phyloP scores from a whole-genome alignment of 2,888 invertebrate species.

The Lasioglossum villosulum region DNA sequence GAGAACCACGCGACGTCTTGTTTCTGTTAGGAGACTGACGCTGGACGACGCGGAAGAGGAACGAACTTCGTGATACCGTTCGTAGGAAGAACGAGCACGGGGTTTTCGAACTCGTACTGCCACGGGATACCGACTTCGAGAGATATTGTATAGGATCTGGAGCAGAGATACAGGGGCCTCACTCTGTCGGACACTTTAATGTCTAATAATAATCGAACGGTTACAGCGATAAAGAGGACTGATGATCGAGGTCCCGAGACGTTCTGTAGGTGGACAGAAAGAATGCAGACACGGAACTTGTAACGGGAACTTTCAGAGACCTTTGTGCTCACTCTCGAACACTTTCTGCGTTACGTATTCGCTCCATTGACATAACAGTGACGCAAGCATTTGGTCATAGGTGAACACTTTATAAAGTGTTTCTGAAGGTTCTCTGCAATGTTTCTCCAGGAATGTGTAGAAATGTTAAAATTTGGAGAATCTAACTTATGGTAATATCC shows the following conservation, averaged over 20 bases:
- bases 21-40: neutral
- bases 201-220: conserved; percentile 16
- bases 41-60: neutral
- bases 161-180: neutral
- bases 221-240: neutral
- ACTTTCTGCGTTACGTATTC: neutral
- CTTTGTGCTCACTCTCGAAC: neutral
- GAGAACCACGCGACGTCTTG: neutral
- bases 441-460: neutral
- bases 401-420: neutral
- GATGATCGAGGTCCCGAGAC: neutral
- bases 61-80: neutral
- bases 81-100: neutral
- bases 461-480: neutral
- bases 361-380: neutral
- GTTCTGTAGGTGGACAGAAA: conserved; percentile 9
- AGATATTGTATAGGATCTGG: conserved; percentile 3
- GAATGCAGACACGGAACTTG: neutral
- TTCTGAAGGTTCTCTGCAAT: neutral
- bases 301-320: conserved; percentile 8
- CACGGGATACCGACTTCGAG: conserved; percentile 6
- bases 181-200: neutral
- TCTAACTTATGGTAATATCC: neutral
- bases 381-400: neutral
- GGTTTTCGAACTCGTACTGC: conserved; percentile 2